Evolutionary conservation across 2,113 vertebrate genomes (phyloP).

Genomic region (Arizona elegans): DNA sequence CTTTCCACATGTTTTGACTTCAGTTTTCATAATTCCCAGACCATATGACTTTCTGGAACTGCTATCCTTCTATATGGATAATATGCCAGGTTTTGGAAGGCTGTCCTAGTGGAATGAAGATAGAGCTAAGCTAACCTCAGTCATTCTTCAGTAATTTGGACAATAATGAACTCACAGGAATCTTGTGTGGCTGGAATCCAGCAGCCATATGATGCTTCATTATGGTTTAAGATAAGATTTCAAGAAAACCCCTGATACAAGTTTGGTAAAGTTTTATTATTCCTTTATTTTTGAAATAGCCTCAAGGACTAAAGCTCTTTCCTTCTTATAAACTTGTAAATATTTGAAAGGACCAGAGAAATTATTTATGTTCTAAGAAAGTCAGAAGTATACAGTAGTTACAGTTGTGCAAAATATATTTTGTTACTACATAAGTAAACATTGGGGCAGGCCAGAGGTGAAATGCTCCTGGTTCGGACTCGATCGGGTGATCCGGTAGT

Average conservation of each 20-base stretch:
- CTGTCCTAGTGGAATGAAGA: neutral
- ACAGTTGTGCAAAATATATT: constrained; percentile 7
- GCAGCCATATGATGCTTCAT: neutral
- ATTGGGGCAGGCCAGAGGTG: neutral
- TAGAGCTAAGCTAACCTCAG: neutral
- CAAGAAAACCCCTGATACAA: neutral
- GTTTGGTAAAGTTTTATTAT: neutral
- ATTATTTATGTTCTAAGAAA: neutral
- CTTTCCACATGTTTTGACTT: neutral
- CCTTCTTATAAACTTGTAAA: neutral
- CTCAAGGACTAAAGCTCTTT: neutral
- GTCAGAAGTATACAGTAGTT: neutral
- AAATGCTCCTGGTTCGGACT: no score
- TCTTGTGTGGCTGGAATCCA: neutral
- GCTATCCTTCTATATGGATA: neutral
- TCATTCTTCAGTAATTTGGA: neutral
- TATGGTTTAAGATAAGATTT: neutral
- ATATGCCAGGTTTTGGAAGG: neutral
- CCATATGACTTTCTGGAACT: neutral
- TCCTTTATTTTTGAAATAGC: neutral
- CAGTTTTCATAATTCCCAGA: neutral
- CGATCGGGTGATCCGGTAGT: no score
- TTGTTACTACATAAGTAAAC: constrained; percentile 15
- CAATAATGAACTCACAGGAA: neutral
- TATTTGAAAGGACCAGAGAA: neutral